These are phyloP conservation scores for Procambarus clarkii DNA, from an alignment of 1,140 invertebrate genomes.

Conservation along the genomic window DNA sequence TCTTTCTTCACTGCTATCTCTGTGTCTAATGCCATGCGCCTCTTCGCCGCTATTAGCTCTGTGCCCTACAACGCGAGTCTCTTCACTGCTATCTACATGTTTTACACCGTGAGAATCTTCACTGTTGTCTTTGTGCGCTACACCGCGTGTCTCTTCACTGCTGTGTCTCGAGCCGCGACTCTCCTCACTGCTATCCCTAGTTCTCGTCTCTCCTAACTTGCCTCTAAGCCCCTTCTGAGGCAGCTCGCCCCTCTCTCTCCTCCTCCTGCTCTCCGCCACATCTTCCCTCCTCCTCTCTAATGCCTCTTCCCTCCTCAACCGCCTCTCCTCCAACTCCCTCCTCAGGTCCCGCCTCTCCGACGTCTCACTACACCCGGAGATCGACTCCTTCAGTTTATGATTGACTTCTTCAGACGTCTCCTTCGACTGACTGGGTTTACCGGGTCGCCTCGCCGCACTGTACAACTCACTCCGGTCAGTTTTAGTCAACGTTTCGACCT, in stretches of 20 bases:
- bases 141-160: not conserved
- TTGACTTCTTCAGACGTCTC: conserved; percentile 50
- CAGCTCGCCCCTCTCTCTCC: conserved; percentile 6
- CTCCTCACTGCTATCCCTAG: conserved; percentile 19
- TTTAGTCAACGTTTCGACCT: conserved; percentile 9
- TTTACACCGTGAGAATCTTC: not conserved
- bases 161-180: conserved; percentile 9
- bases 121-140: not conserved
- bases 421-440: conserved; percentile 27
- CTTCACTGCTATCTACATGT: not conserved
- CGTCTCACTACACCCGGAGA: not conserved
- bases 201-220: conserved; percentile 16
- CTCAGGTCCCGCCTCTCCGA: conserved; percentile 14
- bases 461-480: not conserved
- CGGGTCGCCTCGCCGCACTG: not conserved
- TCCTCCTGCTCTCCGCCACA: not conserved
- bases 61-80: not conserved
- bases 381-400: conserved; percentile 40
- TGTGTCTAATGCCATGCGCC: not conserved
- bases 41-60: not conserved
- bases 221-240: not conserved
- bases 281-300: not conserved
- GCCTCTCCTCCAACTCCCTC: conserved; percentile 32
- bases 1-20: not conserved
- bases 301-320: conserved; percentile 5